A percentile compares a stretch with the other conserved stretches of the same genome.
Evolutionary conservation across 2,113 vertebrate genomes (phyloP).

Genomic region (Solea senegalensis): DNA sequence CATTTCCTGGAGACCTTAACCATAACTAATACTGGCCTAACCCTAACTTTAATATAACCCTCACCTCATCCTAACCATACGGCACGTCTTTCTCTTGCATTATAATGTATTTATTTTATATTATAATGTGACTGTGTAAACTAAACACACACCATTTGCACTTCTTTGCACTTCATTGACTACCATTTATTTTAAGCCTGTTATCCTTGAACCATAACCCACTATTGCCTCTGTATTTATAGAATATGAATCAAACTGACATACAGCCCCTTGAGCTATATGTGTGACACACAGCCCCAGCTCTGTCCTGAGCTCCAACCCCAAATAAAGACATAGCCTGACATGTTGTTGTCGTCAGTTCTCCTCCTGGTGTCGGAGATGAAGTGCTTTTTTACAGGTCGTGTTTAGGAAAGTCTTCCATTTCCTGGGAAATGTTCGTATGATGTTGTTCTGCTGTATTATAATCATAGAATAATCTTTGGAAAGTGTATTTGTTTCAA

Average conservation of each 20-base stretch:
- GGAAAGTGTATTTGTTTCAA: conserved; percentile 55
- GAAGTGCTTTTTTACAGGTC: conserved; percentile 54
- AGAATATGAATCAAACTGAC: conserved; percentile 69
- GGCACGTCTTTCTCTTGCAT: no score
- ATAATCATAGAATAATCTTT: conserved; percentile 52
- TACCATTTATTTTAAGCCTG: no score
- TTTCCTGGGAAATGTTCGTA: conserved; percentile 73
- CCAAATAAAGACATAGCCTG: conserved; percentile 81
- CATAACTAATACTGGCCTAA: no score
- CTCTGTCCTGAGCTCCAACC: conserved; percentile 61
- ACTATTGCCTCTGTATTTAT: conserved; percentile 67
- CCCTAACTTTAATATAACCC: no score
- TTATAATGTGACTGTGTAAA: background rate
- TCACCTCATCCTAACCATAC: background rate
- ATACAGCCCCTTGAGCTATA: conserved; percentile 63
- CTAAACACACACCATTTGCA: no score
- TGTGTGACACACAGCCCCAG: conserved; percentile 59
- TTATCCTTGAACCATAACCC: no score
- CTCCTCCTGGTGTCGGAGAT: conserved; percentile 73
- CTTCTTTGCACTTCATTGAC: no score
- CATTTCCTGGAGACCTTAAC: no score
- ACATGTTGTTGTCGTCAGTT: conserved; percentile 68
- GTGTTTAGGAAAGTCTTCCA: conserved; percentile 77
- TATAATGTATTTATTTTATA: no score
- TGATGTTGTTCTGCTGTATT: conserved; percentile 61